A percentile compares a stretch with the other conserved stretches of the same genome.
Conservation (phyloP, 2,888 invertebrate genomes). For the Apodemia duryi region DNA sequence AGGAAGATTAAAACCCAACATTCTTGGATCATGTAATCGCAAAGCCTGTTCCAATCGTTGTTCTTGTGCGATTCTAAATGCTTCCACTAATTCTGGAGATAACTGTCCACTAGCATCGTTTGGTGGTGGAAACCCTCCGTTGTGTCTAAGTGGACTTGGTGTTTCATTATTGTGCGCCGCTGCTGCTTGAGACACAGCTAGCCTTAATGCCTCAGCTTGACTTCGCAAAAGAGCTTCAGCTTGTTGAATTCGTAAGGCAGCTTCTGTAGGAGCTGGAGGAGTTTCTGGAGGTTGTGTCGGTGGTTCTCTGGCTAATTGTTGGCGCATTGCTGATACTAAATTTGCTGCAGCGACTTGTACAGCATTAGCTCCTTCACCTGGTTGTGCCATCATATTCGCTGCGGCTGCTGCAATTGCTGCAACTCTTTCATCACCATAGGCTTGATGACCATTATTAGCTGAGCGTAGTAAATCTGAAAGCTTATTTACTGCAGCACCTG, state of each 20-base stretch:
- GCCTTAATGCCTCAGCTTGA: constrained; percentile 90
- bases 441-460: constrained; percentile 82
- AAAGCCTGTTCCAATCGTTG: constrained; percentile 91
- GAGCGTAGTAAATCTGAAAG: constrained; percentile 79
- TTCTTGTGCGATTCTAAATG: constrained; percentile 85
- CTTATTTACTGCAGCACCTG: constrained; percentile 81
- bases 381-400: constrained; percentile 80
- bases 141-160: constrained; percentile 66
- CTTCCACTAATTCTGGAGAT: constrained; percentile 85
- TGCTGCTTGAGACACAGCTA: constrained; percentile 88
- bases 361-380: constrained; percentile 81
- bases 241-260: constrained; percentile 85
- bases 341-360: constrained; percentile 87
- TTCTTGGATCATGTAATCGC: constrained; percentile 89
- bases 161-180: constrained; percentile 72
- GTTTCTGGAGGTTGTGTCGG: constrained; percentile 86
- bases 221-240: constrained; percentile 90
- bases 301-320: constrained; percentile 76
- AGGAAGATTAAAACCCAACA: constrained; percentile 86
- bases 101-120: constrained; percentile 76
- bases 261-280: constrained; percentile 89
- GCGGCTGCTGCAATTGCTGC: constrained; percentile 85
- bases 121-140: constrained; percentile 66
- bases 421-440: constrained; percentile 83
- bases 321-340: constrained; percentile 87